phyloP scores from a whole-genome alignment of 1,140 invertebrate species.

The Scaptomyza pallida region DNA sequence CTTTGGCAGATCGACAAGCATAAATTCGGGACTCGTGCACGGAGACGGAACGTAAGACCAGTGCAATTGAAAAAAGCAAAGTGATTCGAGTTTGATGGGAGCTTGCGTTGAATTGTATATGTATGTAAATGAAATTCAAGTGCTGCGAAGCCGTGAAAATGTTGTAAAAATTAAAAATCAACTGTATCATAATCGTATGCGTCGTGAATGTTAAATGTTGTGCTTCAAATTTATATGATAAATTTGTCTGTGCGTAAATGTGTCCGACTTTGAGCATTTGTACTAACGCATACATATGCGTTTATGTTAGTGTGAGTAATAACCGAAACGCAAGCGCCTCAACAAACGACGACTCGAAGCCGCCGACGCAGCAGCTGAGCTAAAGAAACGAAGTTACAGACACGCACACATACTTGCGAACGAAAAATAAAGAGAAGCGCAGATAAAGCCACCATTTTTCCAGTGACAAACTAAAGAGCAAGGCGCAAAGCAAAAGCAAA shows the following conservation, averaged over 20 bases:
- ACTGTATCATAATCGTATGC: conserved; percentile 50
- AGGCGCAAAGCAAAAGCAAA: conserved; percentile 23
- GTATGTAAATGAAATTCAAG: conserved; percentile 45
- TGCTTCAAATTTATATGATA: conserved; percentile 45
- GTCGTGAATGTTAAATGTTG: conserved; percentile 47
- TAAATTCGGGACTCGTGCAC: conserved; percentile 25
- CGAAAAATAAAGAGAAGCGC: conserved; percentile 58
- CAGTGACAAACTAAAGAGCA: conserved; percentile 33
- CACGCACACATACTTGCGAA: conserved; percentile 24
- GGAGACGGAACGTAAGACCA: conserved; percentile 31
- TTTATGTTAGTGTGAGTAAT: conserved; percentile 30
- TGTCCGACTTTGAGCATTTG: conserved; percentile 36
- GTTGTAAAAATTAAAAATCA: conserved; percentile 57
- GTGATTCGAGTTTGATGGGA: conserved; percentile 11
- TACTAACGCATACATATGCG: conserved; percentile 31
- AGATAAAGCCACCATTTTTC: conserved; percentile 63
- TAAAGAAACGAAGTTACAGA: conserved; percentile 36
- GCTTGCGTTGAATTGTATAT: conserved; percentile 1
- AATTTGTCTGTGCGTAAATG: conserved; percentile 54
- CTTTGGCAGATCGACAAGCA: conserved; percentile 18
- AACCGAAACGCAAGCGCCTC: conserved; percentile 39
- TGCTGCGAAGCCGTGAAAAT: conserved; percentile 23
- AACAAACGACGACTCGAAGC: conserved; percentile 43
- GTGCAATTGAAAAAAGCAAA: conserved; percentile 35
- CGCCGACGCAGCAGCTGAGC: conserved; percentile 44